Percentiles rank a stretch among this genome's conserved stretches.
Conservation (phyloP, 2,797 vertebrate genomes). For the Sebastes matsubarae region DNA sequence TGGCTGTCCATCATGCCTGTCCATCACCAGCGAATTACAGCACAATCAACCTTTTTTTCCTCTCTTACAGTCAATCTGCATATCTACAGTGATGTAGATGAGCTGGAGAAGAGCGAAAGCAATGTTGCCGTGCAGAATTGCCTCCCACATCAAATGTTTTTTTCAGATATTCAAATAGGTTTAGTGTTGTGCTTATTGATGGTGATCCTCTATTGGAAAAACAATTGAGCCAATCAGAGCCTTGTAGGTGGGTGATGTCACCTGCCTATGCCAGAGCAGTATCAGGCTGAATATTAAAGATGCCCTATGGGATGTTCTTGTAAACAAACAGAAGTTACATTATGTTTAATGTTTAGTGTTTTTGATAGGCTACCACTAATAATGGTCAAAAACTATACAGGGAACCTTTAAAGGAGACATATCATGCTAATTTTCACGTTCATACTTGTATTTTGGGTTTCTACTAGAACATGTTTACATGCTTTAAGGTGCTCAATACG, state of each 20-base stretch:
- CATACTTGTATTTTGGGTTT: no score
- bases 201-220: neutral
- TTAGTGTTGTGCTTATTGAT: neutral
- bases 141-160: neutral
- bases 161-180: neutral
- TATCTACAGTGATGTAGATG: neutral
- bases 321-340: neutral
- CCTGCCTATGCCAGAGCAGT: neutral
- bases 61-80: neutral
- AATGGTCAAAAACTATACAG: neutral
- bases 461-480: no score
- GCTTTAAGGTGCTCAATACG: no score
- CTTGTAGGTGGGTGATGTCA: neutral
- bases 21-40: constrained; percentile 12
- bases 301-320: no score
- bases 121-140: neutral
- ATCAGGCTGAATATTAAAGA: neutral
- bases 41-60: neutral
- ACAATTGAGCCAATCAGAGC: neutral
- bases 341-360: neutral
- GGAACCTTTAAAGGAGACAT: neutral
- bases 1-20: constrained; percentile 29
- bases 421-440: no score
- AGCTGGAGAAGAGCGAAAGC: neutral
- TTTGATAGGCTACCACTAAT: neutral